Base-by-base conservation (phyloP, 2,797 vertebrate species). In the Fistularia commersonii region DNA sequence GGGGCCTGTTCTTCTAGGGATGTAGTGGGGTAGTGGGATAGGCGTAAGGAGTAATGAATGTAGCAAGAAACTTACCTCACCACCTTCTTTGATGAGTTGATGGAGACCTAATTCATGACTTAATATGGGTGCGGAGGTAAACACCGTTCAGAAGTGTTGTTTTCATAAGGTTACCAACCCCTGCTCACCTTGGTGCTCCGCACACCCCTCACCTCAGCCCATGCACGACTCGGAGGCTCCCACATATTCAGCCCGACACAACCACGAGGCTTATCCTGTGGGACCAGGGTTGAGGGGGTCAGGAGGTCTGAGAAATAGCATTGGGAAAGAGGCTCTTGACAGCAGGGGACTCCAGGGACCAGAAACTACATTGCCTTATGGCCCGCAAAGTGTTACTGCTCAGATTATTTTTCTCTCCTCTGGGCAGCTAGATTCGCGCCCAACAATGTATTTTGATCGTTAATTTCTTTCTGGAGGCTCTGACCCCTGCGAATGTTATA, bases 21-120 rank as follows among this genome's bases (percentile, higher is more conserved):
- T 66, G 61, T 56, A 64, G 56, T 63, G 63, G 63, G 46, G 54
- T 52, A 58, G 59, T 61, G 45, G 65, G 74, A 71, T 52, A 53
- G 50, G 57, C 42, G 47, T 68, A 64, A 40, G 65, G 61, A 71
- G 74, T 69, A 77, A 78, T 82, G 66, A 86, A 86, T 80, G 80
- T 73, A 82, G 64, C 62, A 64, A 80, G 64, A 82, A 80, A 41
- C 80, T 77, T 76, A 77, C 76, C 74, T 78, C 62, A 78, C 74
- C 52, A 7, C 61, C 52, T 62, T 64, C 48, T 69, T 64, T 79
- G 81, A 79, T 57, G 14, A 65, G 61, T 75, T 53, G 47, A 62
- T 54, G 57, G 76, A 71, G 76, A 67, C 66, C 75, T 73, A 57
- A 33, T 75, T 74, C 69, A 52, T 64, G 71, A 77, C 55, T 68